Conservation (phyloP, 53 echinoderm and acorn worm species). For the Mesocentrotus franciscanus region DNA sequence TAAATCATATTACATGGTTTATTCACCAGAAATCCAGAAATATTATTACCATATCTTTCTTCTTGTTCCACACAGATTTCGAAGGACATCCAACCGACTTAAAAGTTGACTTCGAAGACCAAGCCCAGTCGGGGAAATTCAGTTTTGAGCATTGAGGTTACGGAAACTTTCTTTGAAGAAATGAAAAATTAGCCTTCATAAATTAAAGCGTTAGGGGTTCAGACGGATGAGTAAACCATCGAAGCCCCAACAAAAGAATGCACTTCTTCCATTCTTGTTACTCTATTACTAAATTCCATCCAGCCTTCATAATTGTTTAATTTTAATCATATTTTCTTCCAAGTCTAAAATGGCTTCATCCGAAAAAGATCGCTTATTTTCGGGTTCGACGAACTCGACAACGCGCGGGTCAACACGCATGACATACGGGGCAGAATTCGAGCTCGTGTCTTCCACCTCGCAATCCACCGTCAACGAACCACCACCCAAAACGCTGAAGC, state of each 20-base stretch:
- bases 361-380: conserved; percentile 24
- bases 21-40: too few species aligned
- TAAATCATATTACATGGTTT: neutral
- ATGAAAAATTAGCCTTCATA: neutral
- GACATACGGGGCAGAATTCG: neutral
- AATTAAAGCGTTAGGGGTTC: neutral
- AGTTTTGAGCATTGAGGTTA: neutral
- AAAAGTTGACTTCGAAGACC: neutral
- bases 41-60: too few species aligned
- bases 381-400: neutral
- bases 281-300: neutral
- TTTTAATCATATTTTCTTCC: neutral
- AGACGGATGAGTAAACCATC: too few species aligned
- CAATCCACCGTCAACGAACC: neutral
- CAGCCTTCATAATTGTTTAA: neutral
- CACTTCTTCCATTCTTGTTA: neutral
- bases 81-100: neutral
- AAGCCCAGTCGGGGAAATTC: neutral
- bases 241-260: neutral
- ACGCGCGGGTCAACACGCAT: neutral
- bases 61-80: neutral
- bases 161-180: neutral
- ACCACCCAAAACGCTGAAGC: neutral
- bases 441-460: neutral
- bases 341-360: neutral